A percentile compares a stretch with the other conserved stretches of the same genome.
Conservation (phyloP, 2,113 vertebrate genomes). For the Octodon degus region DNA sequence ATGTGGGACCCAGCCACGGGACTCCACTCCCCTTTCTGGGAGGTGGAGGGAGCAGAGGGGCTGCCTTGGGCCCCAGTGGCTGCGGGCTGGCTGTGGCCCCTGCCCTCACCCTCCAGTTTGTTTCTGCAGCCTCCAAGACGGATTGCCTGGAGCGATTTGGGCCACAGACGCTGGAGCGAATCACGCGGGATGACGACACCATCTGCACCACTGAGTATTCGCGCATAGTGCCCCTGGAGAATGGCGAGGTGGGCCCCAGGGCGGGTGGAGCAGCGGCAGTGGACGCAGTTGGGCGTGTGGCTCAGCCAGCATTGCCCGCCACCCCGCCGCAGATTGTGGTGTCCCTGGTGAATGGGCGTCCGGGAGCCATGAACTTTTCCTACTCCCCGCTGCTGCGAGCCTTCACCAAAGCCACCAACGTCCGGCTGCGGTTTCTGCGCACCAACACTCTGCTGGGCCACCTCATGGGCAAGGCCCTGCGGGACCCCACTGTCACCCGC, state of each 20-base stretch:
- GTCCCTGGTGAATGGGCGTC: constrained; percentile 96
- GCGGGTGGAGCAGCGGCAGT: rapidly evolving
- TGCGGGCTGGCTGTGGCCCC: background rate
- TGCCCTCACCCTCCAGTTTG: background rate
- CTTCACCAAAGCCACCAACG: constrained; percentile 98
- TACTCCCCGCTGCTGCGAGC: constrained; percentile 95
- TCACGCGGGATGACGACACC: constrained; percentile 89
- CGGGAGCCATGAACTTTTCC: constrained; percentile 97
- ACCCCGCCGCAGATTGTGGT: constrained; percentile 90
- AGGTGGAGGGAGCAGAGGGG: rapidly evolving
- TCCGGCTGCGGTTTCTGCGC: constrained; percentile 94
- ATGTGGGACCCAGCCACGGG: background rate
- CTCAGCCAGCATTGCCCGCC: background rate
- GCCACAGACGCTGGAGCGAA: constrained; percentile 91
- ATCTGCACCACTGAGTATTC: constrained; percentile 97
- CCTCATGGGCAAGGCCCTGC: constrained; percentile 97
- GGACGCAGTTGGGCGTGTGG: rapidly evolving
- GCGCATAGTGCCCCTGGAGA: constrained; percentile 96
- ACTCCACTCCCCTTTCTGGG: no score
- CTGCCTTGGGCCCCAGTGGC: background rate
- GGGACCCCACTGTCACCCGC: constrained; percentile 98
- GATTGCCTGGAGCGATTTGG: constrained; percentile 97
- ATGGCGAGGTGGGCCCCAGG: constrained; percentile 91
- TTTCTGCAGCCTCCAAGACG: constrained; percentile 92
- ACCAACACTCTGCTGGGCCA: constrained; percentile 98